Evolutionary conservation across 2,113 vertebrate species (phyloP).

Genomic region (Chloropsis cyanopogon): DNA sequence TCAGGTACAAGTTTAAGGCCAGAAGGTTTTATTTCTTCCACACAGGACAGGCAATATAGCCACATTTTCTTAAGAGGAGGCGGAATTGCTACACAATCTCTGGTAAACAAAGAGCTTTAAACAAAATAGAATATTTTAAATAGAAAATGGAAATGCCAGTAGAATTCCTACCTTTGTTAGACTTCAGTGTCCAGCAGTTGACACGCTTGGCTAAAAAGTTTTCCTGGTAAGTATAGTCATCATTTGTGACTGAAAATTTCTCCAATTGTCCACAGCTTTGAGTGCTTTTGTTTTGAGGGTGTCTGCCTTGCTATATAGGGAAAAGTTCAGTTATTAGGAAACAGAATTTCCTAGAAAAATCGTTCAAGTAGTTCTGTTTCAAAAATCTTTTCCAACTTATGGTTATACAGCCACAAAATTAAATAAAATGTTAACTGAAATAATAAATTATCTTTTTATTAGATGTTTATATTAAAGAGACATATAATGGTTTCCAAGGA

Average conservation of each 20-base stretch:
- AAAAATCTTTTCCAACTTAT: neutral
- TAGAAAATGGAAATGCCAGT: neutral
- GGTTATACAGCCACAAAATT: neutral
- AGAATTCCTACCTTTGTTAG: neutral
- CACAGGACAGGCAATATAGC: fast-evolving
- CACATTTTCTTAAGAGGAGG: neutral
- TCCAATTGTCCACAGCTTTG: neutral
- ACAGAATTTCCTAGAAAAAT: neutral
- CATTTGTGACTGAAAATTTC: neutral
- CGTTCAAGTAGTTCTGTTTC: neutral
- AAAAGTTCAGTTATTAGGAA: neutral
- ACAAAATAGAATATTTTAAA: neutral
- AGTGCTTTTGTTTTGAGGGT: neutral
- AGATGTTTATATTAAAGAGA: neutral
- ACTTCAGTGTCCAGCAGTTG: neutral
- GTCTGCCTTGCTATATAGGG: neutral
- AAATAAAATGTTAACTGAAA: neutral
- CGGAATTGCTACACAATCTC: neutral
- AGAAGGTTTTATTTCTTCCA: neutral
- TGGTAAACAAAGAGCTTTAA: neutral
- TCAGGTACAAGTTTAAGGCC: neutral
- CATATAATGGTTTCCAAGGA: neutral
- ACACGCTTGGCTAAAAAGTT: neutral
- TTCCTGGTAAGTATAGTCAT: neutral
- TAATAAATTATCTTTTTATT: neutral